Conservation (phyloP, 2,797 vertebrate species). For the Enteromius mattozi region DNA sequence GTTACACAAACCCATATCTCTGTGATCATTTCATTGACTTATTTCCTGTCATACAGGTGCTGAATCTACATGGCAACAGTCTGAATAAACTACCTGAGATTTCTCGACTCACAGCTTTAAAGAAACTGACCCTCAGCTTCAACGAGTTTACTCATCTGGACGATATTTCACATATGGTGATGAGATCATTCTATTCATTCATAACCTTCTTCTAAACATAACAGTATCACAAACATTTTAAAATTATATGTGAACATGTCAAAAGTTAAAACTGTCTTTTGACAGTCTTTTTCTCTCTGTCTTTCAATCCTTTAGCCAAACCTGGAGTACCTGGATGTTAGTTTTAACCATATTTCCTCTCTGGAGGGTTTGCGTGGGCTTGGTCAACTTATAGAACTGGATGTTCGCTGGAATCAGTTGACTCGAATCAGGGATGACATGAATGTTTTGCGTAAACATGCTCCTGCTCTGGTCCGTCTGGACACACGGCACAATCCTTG, state of each 20-base stretch:
- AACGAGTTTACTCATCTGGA: conserved; percentile 84
- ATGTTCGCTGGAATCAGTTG: conserved; percentile 85
- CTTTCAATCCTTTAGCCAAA: conserved; percentile 72
- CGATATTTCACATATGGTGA: conserved; percentile 84
- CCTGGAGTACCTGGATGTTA: conserved; percentile 83
- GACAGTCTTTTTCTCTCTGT: not conserved
- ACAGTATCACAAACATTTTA: not conserved
- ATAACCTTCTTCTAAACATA: not conserved
- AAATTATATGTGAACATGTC: not conserved
- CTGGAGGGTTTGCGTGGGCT: conserved; percentile 81
- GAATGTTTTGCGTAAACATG: conserved; percentile 78
- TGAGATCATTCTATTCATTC: conserved; percentile 25
- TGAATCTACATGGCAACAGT: conserved; percentile 87
- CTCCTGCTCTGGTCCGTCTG: conserved; percentile 73
- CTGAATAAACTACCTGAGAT: conserved; percentile 82
- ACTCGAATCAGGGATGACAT: conserved; percentile 77
- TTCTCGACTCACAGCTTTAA: conserved; percentile 76
- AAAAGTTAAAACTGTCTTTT: not conserved
- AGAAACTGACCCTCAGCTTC: conserved; percentile 82
- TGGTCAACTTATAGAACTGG: conserved; percentile 79
- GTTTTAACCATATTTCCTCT: conserved; percentile 79
- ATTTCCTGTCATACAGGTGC: conserved; percentile 67
- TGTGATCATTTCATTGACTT: not conserved
- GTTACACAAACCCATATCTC: not conserved
- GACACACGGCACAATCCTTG: conserved; percentile 82